Conservation (phyloP, 30 jellyfish, hydroid and myxozoan genomes). For the Phacellophora camtschatica region DNA sequence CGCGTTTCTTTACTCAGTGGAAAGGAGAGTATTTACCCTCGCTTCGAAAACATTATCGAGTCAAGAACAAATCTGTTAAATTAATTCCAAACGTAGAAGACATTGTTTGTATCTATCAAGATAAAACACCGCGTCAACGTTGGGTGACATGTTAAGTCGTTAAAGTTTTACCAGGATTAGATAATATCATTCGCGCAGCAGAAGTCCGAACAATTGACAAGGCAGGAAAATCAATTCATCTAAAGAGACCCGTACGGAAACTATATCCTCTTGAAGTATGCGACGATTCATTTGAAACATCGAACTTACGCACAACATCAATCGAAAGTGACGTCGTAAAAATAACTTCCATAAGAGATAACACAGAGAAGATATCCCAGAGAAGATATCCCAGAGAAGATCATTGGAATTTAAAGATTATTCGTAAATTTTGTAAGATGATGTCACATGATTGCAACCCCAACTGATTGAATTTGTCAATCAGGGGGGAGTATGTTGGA, state of each 20-base stretch:
- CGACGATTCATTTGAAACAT: too few species aligned
- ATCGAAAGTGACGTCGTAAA: too few species aligned
- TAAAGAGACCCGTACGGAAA: not conserved
- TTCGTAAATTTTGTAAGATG: too few species aligned
- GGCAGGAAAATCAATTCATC: not conserved
- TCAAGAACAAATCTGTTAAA: not conserved
- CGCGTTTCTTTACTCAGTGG: not conserved
- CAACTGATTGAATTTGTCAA: too few species aligned
- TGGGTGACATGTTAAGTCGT: not conserved
- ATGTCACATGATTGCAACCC: too few species aligned
- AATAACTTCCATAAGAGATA: too few species aligned
- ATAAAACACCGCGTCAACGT: not conserved
- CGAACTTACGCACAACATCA: too few species aligned
- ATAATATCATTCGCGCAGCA: not conserved
- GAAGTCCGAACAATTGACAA: not conserved
- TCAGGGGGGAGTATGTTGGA: too few species aligned
- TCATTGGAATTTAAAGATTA: too few species aligned
- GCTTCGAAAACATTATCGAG: not conserved
- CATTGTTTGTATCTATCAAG: not conserved
- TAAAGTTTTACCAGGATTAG: not conserved
- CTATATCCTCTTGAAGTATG: not conserved
- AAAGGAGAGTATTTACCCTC: not conserved
- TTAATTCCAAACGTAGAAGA: too few species aligned
- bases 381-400: too few species aligned
- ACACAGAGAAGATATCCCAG: too few species aligned